Base-by-base conservation (phyloP, 2,888 invertebrate genomes). In the Amiota minor region DNA sequence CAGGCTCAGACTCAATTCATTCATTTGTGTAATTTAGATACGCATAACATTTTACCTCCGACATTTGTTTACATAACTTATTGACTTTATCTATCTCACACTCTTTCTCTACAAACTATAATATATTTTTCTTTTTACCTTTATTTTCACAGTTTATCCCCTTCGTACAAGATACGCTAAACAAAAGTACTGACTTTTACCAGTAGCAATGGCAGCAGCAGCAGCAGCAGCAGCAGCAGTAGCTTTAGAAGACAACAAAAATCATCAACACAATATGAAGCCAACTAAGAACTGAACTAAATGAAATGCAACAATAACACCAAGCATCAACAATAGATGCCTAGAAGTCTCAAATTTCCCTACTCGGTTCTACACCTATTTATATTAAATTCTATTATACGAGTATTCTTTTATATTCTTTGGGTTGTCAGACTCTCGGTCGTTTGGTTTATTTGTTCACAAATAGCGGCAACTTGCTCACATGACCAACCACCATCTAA, bases 61-160 rank as follows among this genome's bases (percentile, higher is more conserved):
- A 35, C 35, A 35, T 9, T 18, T 59, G 59, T 59, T 59, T 59
- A 20, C 18, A 14, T n/a, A 64, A 16, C 46, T 64, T 45, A 64
- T 64, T 45, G 64, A 64, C 46, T 59, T 18, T 16, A 9, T 16
- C 35, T 35, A 35, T 35, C 35, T 35, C 35, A 35, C 35, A 35
- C 35, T 35, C 35, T 18, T 59, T 59, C 56, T 59, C 20, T 59
- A 56, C 55, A 16, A 12, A 16, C 59, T 59, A 20, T 18, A 59
- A 4, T 59, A 50, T 50, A n/a, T 50, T 3, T 50, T 50, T n/a
- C 59, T 18, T 59, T 59, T 18, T 59, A 20, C 59, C 59, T 16
- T 20, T 64, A 64, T 45, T 64, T 55, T 64, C 46, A 45, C 64
- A 64, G 64, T 64, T 45, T 35, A 45, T 2, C 64, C 64, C 35